Conservation (phyloP, 1,140 invertebrate species). For the Drosophila tsacasi region DNA sequence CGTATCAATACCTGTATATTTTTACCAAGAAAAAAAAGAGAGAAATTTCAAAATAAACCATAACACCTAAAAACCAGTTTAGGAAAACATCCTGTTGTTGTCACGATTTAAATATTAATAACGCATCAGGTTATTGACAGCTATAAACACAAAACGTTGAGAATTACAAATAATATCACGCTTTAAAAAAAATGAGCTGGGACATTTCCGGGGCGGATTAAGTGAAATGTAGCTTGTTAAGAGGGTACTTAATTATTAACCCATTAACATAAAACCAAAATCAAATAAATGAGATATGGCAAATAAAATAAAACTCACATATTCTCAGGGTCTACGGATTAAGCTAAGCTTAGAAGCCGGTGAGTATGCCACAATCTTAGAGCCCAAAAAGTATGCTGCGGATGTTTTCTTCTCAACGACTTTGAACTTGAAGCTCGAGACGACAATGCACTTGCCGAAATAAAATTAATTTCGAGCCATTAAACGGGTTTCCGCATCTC, state of each 20-base stretch:
- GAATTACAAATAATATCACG: conserved; percentile 10
- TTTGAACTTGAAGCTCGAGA: conserved; percentile 38
- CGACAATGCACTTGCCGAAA: conserved; percentile 43
- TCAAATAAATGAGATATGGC: background rate
- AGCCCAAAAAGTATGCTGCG: conserved; percentile 10
- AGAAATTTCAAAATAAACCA: conserved; percentile 1
- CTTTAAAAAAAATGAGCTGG: conserved; percentile 5
- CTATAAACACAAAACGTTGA: conserved; percentile 12
- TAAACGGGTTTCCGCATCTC: conserved; percentile 47
- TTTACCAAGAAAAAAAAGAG: conserved; percentile 1
- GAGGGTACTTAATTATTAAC: background rate
- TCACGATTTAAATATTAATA: conserved; percentile 7
- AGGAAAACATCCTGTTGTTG: conserved; percentile 10
- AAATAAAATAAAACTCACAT: background rate
- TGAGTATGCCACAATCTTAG: conserved; percentile 1
- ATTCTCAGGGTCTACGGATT: background rate
- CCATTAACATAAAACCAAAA: background rate
- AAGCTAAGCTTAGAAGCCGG: background rate
- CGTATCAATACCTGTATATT: conserved; percentile 2
- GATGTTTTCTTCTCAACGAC: background rate
- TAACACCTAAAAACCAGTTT: conserved; percentile 1
- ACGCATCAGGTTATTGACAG: conserved; percentile 1
- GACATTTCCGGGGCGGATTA: background rate
- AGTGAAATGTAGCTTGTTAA: conserved; percentile 1
- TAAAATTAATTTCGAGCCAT: conserved; percentile 44